Percentiles rank a stretch among this genome's conserved stretches.
phyloP scores from a whole-genome alignment of 2,888 invertebrate species.

The Andrena minutula region DNA sequence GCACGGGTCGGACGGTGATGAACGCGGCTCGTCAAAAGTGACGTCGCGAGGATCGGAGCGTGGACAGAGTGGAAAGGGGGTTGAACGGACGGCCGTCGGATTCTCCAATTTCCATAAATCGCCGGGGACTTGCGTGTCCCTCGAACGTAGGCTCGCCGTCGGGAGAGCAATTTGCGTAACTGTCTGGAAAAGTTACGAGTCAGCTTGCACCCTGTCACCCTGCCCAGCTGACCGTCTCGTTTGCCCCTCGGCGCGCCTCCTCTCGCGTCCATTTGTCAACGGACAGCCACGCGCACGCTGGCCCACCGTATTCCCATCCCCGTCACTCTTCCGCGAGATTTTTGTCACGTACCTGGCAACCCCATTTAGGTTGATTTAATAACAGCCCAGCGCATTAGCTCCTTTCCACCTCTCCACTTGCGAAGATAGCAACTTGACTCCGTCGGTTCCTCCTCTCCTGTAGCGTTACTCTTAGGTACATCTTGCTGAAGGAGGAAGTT shows the following conservation, averaged over 20 bases:
- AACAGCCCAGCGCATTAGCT: no score
- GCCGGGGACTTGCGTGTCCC: constrained; percentile 39
- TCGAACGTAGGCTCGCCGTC: constrained; percentile 50
- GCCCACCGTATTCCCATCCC: not conserved
- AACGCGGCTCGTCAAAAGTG: constrained; percentile 43
- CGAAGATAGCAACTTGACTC: no score
- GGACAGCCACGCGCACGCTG: not conserved
- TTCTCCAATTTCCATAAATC: constrained; percentile 66
- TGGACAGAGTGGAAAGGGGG: not conserved
- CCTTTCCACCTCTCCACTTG: no score
- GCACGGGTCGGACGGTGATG: constrained; percentile 40
- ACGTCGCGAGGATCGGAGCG: constrained; percentile 9
- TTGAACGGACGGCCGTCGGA: not conserved
- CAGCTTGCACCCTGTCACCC: constrained; percentile 59
- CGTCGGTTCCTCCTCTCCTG: no score
- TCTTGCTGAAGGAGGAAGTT: no score
- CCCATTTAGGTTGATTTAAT: no score
- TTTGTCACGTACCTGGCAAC: not conserved
- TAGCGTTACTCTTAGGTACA: no score
- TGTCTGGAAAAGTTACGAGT: constrained; percentile 60
- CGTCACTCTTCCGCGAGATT: constrained; percentile 19
- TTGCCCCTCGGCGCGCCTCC: not conserved
- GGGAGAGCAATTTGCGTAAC: constrained; percentile 56
- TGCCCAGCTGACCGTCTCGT: constrained; percentile 14
- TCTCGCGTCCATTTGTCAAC: constrained; percentile 43